Evolutionary conservation across 2,888 invertebrate genomes (phyloP).

Genomic region (Rhaphigaster nebulosa): DNA sequence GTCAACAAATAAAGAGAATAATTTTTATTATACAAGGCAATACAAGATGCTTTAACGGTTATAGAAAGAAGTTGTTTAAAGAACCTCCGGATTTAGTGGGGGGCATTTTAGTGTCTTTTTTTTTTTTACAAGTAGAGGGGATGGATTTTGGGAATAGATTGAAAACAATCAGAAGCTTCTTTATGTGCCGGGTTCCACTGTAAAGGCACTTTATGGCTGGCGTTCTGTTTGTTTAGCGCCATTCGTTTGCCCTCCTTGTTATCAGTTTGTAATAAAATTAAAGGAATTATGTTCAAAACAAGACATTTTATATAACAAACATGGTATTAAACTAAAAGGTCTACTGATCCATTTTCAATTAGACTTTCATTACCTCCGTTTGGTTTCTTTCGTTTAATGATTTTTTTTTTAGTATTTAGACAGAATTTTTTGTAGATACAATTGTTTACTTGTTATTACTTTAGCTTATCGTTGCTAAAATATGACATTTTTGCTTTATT

Average conservation of each 20-base stretch:
- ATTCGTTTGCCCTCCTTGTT: background rate
- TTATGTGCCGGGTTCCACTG: background rate
- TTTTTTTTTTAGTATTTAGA: background rate
- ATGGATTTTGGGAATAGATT: background rate
- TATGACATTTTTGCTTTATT: too few relatives aligned
- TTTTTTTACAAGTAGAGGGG: background rate
- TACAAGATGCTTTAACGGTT: background rate
- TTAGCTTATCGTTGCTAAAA: too few relatives aligned
- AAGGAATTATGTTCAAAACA: constrained; percentile 17
- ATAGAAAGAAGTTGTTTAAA: background rate
- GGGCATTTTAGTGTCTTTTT: background rate
- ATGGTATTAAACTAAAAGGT: background rate
- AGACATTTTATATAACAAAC: background rate
- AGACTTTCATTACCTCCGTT: background rate
- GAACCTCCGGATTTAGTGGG: background rate
- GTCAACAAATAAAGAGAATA: background rate
- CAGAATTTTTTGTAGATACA: too few relatives aligned
- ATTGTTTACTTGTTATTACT: too few relatives aligned
- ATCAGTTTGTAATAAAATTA: constrained; percentile 8
- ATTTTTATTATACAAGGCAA: background rate
- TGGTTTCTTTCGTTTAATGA: background rate
- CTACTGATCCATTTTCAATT: background rate
- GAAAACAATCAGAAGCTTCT: constrained; percentile 1
- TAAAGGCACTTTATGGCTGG: background rate
- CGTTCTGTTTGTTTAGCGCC: background rate